Percentiles rank a stretch among this genome's conserved stretches.
Conservation (phyloP, 1,140 invertebrate genomes). For the Bombus superbus region DNA sequence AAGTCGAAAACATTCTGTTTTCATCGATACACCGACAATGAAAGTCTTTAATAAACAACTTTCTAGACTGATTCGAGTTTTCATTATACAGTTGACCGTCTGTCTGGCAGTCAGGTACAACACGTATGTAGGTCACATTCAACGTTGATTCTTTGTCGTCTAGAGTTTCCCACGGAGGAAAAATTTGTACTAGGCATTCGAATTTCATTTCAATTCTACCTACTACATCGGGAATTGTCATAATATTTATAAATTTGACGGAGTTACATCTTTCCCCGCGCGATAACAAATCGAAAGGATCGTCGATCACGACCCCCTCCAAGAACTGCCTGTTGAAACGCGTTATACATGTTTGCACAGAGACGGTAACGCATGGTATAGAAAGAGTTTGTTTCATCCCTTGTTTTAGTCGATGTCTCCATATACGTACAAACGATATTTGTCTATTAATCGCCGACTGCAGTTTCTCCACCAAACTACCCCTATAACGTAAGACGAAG, state of each 20-base stretch:
- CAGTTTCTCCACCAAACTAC: conserved; percentile 71
- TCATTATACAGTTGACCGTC: not conserved
- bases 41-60: conserved; percentile 61
- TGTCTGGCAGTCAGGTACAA: conserved; percentile 34
- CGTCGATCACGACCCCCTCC: conserved; percentile 68
- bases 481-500: conserved; percentile 69
- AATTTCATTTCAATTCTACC: conserved; percentile 64
- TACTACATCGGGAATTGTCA: conserved; percentile 75
- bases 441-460: conserved; percentile 70
- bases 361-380: conserved; percentile 62
- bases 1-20: conserved; percentile 61
- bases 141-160: conserved; percentile 64
- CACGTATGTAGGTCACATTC: conserved; percentile 70
- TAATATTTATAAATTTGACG: conserved; percentile 61
- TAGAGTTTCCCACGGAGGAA: conserved; percentile 75
- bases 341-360: conserved; percentile 55
- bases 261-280: not conserved
- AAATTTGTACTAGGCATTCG: conserved; percentile 72
- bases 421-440: conserved; percentile 73
- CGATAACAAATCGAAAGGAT: conserved; percentile 43
- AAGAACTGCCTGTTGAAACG: conserved; percentile 70
- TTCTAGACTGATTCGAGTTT: not conserved
- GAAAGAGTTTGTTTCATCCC: conserved; percentile 31
- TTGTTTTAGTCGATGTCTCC: conserved; percentile 73
- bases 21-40: conserved; percentile 74